Percentiles rank a stretch among this genome's conserved stretches.
Evolutionary conservation across 92 coral and sea anemone species (phyloP).

Genomic region (Epizoanthus rinbou): DNA sequence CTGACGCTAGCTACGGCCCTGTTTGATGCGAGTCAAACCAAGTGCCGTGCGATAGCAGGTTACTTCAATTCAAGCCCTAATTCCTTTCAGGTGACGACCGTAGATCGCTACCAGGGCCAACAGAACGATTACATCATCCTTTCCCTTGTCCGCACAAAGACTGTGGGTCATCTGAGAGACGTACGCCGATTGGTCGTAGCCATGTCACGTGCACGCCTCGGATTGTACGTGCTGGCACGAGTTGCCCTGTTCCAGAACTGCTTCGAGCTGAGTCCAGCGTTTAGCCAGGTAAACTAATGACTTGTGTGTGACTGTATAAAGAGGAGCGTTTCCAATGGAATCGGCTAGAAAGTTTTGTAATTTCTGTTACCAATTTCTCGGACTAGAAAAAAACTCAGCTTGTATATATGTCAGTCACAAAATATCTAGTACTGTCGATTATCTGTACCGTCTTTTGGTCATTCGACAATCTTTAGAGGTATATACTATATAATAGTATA

Average conservation of each 20-base stretch:
- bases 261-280: constrained; percentile 97
- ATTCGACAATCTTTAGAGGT: too few relatives aligned
- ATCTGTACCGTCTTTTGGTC: too few relatives aligned
- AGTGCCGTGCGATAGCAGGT: not conserved
- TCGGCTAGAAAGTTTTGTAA: too few relatives aligned
- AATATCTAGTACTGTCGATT: too few relatives aligned
- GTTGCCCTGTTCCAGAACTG: constrained; percentile 92
- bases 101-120: constrained; percentile 99
- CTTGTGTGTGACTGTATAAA: not conserved
- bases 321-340: not conserved
- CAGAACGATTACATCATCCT: constrained; percentile 99
- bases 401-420: too few relatives aligned
- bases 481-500: too few relatives aligned
- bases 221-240: constrained; percentile 93
- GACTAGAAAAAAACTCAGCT: too few relatives aligned
- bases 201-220: constrained; percentile 99
- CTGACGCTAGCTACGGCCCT: too few relatives aligned
- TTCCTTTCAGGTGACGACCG: constrained; percentile 85
- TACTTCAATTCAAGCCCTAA: not conserved
- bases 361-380: too few relatives aligned
- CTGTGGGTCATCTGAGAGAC: constrained; percentile 97
- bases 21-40: not conserved
- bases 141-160: constrained; percentile 95
- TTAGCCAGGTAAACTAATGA: constrained; percentile 72
- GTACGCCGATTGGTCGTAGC: constrained; percentile 98